Evolutionary conservation across 1,140 invertebrate species (phyloP).

Genomic region (Mamestra configurata): DNA sequence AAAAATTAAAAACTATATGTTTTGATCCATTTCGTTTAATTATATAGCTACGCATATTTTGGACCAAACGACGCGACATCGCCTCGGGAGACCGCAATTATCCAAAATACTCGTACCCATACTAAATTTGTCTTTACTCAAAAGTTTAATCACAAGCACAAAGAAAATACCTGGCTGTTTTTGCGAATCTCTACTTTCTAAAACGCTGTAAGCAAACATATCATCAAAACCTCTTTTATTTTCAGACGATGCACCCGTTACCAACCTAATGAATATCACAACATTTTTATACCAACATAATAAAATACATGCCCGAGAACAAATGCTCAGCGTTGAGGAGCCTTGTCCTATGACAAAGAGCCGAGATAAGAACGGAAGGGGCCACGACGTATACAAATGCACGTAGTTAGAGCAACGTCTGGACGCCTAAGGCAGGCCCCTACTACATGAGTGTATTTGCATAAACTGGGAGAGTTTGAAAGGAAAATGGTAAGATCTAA

Average conservation of each 20-base stretch:
- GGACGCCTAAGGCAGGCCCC: slow-evolving; percentile 13
- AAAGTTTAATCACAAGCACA: no score
- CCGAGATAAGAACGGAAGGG: slow-evolving; percentile 36
- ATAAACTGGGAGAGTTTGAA: neutral
- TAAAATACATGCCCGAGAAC: slow-evolving; percentile 16
- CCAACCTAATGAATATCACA: neutral
- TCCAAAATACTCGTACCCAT: no score
- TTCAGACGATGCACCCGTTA: neutral
- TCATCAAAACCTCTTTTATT: neutral
- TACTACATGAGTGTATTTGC: slow-evolving; percentile 10
- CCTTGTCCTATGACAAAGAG: slow-evolving; percentile 40
- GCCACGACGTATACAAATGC: slow-evolving; percentile 48
- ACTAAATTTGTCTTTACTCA: no score
- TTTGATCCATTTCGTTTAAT: no score
- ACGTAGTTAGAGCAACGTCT: slow-evolving; percentile 46
- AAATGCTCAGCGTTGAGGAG: slow-evolving; percentile 27
- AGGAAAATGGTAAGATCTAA: neutral
- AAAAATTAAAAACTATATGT: no score
- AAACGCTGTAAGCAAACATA: no score
- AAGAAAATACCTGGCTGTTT: no score
- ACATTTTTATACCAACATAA: slow-evolving; percentile 15
- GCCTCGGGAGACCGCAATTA: no score
- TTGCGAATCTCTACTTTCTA: no score
- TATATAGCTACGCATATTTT: no score
- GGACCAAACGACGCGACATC: no score